These are phyloP conservation scores for Poecilobothrus nobilitatus DNA, from an alignment of 2,888 invertebrate genomes.

Conservation along the genomic window DNA sequence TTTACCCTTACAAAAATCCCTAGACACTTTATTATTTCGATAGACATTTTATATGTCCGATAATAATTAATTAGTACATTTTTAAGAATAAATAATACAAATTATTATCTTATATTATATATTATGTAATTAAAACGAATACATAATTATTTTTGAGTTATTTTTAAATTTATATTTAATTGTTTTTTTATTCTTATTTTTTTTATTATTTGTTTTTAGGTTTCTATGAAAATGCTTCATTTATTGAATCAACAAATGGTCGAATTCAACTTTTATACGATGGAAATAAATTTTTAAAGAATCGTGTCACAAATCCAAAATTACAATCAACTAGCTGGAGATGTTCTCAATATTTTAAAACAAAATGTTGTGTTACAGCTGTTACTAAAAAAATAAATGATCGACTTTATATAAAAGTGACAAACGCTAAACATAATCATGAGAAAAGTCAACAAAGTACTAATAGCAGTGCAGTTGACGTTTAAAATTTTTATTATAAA, in stretches of 20 bases:
- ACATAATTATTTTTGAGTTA: too few relatives aligned
- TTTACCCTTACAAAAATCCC: too few relatives aligned
- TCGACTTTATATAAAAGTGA: not conserved
- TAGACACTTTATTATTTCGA: too few relatives aligned
- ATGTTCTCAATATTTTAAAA: constrained; percentile 31
- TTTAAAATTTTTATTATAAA: not conserved
- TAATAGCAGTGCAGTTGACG: not conserved
- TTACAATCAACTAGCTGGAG: constrained; percentile 22
- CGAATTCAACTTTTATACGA: not conserved
- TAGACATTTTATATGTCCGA: too few relatives aligned
- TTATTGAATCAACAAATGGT: not conserved
- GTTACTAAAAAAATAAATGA: constrained; percentile 35
- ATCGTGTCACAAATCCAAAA: not conserved
- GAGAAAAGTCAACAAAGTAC: not conserved
- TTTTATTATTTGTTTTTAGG: not conserved
- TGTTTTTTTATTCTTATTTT: too few relatives aligned
- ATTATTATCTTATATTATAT: too few relatives aligned
- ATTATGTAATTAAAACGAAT: too few relatives aligned
- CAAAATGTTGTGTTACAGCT: constrained; percentile 39
- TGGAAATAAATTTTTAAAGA: not conserved
- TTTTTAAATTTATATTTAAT: too few relatives aligned
- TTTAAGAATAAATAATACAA: too few relatives aligned
- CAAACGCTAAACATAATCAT: not conserved
- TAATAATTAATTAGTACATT: too few relatives aligned
- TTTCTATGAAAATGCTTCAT: not conserved